Conservation (phyloP, 2,113 vertebrate genomes). For the Phylloscopus trochiloides region DNA sequence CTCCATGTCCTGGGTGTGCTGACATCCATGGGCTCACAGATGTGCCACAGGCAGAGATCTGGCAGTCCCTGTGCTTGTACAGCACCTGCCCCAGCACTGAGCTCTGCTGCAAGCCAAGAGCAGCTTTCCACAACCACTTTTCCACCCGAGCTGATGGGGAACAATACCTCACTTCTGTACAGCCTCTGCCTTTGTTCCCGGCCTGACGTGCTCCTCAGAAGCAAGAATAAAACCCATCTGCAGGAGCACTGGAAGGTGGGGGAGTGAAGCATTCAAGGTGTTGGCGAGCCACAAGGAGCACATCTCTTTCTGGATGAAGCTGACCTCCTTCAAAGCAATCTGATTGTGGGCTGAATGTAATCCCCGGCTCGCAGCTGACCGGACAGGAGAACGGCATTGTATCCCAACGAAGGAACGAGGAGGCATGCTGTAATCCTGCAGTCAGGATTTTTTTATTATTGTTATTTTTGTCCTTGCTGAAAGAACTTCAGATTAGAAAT, state of each 20-base stretch:
- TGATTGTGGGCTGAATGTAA: slow-evolving; percentile 32
- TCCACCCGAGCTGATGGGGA: not conserved
- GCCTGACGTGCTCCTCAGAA: not conserved
- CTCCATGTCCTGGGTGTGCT: fast-evolving
- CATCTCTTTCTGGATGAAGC: not conserved
- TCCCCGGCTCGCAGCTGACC: not conserved
- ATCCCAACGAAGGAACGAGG: not conserved
- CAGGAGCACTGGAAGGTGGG: not conserved
- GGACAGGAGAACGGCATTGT: not conserved
- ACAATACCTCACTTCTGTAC: not conserved
- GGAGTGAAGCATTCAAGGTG: not conserved
- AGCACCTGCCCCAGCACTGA: not conserved
- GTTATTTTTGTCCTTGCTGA: not conserved
- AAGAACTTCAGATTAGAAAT: slow-evolving; percentile 31
- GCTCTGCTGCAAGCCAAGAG: not conserved
- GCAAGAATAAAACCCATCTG: slow-evolving; percentile 48
- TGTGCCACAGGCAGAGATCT: not conserved
- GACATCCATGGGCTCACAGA: not conserved
- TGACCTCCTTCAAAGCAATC: slow-evolving; percentile 42
- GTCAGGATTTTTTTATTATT: not conserved
- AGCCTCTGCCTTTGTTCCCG: slow-evolving; percentile 41
- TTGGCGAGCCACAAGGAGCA: not conserved
- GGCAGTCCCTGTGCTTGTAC: not conserved
- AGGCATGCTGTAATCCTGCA: not conserved
- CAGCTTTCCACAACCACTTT: not conserved